These are phyloP conservation scores for Scomber japonicus DNA, from an alignment of 2,113 vertebrate species.

Conservation along the genomic window DNA sequence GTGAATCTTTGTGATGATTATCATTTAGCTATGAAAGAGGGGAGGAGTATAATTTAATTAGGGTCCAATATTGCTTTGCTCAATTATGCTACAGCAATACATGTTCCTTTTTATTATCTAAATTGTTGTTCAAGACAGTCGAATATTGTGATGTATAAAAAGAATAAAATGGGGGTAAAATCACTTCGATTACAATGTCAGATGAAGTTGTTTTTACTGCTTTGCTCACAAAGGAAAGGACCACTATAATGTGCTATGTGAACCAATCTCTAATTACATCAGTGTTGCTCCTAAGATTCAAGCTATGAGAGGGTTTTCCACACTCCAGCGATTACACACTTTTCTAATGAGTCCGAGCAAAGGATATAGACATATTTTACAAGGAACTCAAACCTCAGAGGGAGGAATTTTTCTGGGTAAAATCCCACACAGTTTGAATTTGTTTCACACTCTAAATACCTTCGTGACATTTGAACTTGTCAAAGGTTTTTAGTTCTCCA, in stretches of 20 bases:
- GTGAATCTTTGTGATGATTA: slow-evolving; percentile 73
- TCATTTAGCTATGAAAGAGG: slow-evolving; percentile 71
- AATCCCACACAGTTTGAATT: slow-evolving; percentile 27
- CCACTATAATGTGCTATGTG: slow-evolving; percentile 46
- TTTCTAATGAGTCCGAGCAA: slow-evolving; percentile 58
- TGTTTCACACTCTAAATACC: slow-evolving; percentile 29
- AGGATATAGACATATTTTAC: slow-evolving; percentile 67
- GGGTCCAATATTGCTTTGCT: slow-evolving; percentile 54
- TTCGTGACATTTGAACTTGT: slow-evolving; percentile 19
- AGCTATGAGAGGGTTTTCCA: slow-evolving; percentile 47
- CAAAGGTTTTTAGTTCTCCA: not conserved
- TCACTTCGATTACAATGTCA: slow-evolving; percentile 38
- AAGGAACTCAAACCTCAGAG: slow-evolving; percentile 43
- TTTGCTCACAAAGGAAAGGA: slow-evolving; percentile 59
- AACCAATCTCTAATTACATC: slow-evolving; percentile 70
- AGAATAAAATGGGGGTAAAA: slow-evolving; percentile 48
- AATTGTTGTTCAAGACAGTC: slow-evolving; percentile 60
- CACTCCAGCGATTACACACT: slow-evolving; percentile 50
- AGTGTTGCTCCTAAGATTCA: slow-evolving; percentile 49
- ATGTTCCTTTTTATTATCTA: slow-evolving; percentile 66
- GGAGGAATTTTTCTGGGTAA: slow-evolving; percentile 39
- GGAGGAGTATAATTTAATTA: slow-evolving; percentile 72
- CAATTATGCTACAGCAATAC: slow-evolving; percentile 47
- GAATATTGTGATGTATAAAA: slow-evolving; percentile 25
- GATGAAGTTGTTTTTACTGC: slow-evolving; percentile 52